Percentiles rank a stretch among this genome's conserved stretches.
phyloP scores from a whole-genome alignment of 2,888 invertebrate genomes.

The Leptodirus hochenwartii region DNA sequence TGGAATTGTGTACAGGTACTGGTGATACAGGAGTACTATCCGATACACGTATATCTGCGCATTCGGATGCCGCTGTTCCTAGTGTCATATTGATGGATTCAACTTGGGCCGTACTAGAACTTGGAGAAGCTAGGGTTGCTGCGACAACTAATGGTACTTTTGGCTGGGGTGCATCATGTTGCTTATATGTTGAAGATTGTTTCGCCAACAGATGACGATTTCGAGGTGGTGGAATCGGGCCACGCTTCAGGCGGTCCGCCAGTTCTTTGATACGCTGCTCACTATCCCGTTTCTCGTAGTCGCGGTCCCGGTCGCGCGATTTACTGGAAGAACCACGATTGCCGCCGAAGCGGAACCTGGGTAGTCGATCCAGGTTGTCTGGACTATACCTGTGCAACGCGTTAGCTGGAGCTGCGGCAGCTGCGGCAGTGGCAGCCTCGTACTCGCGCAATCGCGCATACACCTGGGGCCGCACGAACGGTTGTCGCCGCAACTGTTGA shows the following conservation, averaged over 20 bases:
- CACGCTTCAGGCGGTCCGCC: slow-evolving; percentile 57
- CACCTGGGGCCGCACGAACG: slow-evolving; percentile 24
- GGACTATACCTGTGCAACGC: slow-evolving; percentile 16
- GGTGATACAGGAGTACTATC: slow-evolving; percentile 26
- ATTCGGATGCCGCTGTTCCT: too few relatives aligned
- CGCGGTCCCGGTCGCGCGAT: slow-evolving; percentile 15
- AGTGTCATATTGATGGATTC: too few relatives aligned
- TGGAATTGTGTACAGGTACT: too few relatives aligned
- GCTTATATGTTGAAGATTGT: slow-evolving; percentile 10
- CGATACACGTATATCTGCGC: too few relatives aligned
- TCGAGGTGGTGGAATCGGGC: slow-evolving; percentile 24
- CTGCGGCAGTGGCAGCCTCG: too few relatives aligned
- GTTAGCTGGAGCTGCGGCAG: slow-evolving; percentile 19
- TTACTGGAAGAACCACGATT: slow-evolving; percentile 22
- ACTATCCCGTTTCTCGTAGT: slow-evolving; percentile 29
- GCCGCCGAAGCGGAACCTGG: slow-evolving; percentile 56
- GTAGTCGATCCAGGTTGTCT: slow-evolving; percentile 65
- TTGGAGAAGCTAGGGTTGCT: slow-evolving; percentile 13
- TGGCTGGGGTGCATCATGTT: slow-evolving; percentile 33
- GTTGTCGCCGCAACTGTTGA: slow-evolving; percentile 25
- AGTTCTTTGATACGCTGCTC: slow-evolving; percentile 56
- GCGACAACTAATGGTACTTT: slow-evolving; percentile 29
- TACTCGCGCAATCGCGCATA: slow-evolving; percentile 22
- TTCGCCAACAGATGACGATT: slow-evolving; percentile 18
- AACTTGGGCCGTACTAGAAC: slow-evolving; percentile 11